Evolutionary conservation across 1,140 invertebrate species (phyloP), one percentile per base, ranked within the genome.

Genomic region (Eciton burchellii): DNA sequence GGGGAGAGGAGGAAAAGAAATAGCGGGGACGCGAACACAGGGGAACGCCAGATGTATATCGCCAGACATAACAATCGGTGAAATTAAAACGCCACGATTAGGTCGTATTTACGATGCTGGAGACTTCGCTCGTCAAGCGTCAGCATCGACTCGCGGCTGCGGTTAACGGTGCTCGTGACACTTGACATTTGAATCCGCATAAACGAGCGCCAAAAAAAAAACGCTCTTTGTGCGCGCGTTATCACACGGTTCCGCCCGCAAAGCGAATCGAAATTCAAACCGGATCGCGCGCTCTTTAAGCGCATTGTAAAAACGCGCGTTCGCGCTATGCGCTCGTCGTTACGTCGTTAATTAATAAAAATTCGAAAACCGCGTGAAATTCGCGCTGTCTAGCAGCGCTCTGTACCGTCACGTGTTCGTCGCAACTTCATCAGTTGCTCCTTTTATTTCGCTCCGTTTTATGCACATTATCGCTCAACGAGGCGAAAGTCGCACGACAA

Each of bases 71-170:
- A 35, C n/a, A 63, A 63, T 63, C n/a, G 43, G n/a, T 12, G 45
- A 47, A 56, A 24, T 71, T 49, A 41, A 60, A 47, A 19, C 12
- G 16, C 11, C 24, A 24, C 47, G 52, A 65, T 76, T 76, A 43
- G 57, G 19, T 57, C 26, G 41, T 26, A 76, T 63, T 76, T 76
- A 26, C 43, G 59, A n/a, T n/a, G 47, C 35, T 76, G 35, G 63
- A 52, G 41, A 65, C 63, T 54, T 76, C 63, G 65, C 65, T 45
- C 19, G n/a, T n/a, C 60, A 29, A 24, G 29, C 41, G 41, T 65
- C 57, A 54, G 52, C 45, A 24, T 41, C 29, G 29, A 26, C 21
- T 76, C 47, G 41, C 45, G 52, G 6, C 65, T 41, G 60, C 47
- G 29, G 45, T 26, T 41, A 54, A 62, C 29, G 16, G 19, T 76